phyloP scores from a whole-genome alignment of 30 jellyfish, hydroid and myxozoan genomes.

The Turritopsis dohrnii region DNA sequence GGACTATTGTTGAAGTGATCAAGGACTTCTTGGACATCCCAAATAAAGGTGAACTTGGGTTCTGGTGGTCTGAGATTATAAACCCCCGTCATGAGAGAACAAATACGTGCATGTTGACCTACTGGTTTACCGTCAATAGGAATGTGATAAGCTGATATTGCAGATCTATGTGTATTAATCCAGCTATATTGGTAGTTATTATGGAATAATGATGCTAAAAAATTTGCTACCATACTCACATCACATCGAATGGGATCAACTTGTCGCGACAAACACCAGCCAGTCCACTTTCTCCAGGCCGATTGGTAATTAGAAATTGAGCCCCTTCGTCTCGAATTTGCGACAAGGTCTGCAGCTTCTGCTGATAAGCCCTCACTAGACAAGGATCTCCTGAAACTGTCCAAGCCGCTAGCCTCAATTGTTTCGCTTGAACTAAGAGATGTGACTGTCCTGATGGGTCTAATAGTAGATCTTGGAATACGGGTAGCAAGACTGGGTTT shows the following conservation, averaged over 20 bases:
- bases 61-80: background rate
- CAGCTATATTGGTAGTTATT: slow-evolving; percentile 20
- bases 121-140: slow-evolving; percentile 27
- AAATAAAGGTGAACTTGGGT: too few species aligned
- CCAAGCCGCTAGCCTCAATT: too few species aligned
- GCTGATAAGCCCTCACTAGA: too few species aligned
- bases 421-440: too few species aligned
- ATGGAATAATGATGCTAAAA: slow-evolving; percentile 28
- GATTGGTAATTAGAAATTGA: slow-evolving; percentile 34
- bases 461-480: too few species aligned
- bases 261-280: slow-evolving; percentile 37
- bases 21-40: too few species aligned
- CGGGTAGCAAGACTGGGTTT: slow-evolving; percentile 6
- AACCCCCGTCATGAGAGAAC: slow-evolving; percentile 10
- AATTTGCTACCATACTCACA: slow-evolving; percentile 15
- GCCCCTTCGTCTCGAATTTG: slow-evolving; percentile 27
- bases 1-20: too few species aligned
- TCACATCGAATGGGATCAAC: slow-evolving; percentile 44
- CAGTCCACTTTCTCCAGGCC: slow-evolving; percentile 41
- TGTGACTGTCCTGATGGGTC: too few species aligned
- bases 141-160: slow-evolving; percentile 32
- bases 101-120: slow-evolving; percentile 34
- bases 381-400: too few species aligned
- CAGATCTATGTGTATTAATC: slow-evolving; percentile 25
- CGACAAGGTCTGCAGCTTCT: slow-evolving; percentile 31